These are phyloP conservation scores for Lithobates sylvaticus DNA, from an alignment of 2,797 vertebrate species.

Conservation along the genomic window DNA sequence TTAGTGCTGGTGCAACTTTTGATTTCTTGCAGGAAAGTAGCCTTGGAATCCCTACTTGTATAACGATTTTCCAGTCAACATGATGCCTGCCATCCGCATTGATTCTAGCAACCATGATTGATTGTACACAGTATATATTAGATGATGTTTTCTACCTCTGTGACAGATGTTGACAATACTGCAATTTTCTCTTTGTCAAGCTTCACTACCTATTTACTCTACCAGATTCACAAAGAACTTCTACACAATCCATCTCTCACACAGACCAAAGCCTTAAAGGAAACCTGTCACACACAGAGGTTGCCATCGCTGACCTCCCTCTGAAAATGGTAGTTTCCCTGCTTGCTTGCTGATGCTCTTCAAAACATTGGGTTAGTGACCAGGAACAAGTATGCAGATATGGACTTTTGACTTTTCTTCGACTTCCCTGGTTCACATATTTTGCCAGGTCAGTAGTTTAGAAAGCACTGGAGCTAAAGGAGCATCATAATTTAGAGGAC, in stretches of 20 bases:
- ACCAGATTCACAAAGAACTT: not conserved
- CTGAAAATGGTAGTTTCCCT: not conserved
- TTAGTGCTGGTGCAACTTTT: not conserved
- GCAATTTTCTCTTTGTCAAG: not conserved
- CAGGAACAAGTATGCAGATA: no score
- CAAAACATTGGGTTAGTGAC: not conserved
- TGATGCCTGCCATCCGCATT: not conserved
- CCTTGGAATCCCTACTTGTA: not conserved
- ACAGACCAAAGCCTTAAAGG: not conserved
- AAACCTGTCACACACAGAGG: not conserved
- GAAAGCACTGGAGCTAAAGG: no score
- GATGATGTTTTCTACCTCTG: constrained; percentile 3
- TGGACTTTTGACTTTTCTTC: no score
- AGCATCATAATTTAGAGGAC: no score
- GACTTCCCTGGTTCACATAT: not conserved
- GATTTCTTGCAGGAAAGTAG: not conserved
- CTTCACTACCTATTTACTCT: constrained; percentile 7
- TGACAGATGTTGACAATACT: constrained; percentile 3
- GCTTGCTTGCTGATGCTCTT: not conserved
- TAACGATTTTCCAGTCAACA: constrained; percentile 1
- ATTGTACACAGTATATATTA: not conserved
- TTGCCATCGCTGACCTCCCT: not conserved
- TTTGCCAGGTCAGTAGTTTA: not conserved
- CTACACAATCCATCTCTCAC: not conserved
- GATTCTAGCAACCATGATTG: constrained; percentile 1